Percentiles rank a stretch among this genome's conserved stretches.
Conservation (phyloP, 1,140 invertebrate genomes). For the Bombus sylvicola region DNA sequence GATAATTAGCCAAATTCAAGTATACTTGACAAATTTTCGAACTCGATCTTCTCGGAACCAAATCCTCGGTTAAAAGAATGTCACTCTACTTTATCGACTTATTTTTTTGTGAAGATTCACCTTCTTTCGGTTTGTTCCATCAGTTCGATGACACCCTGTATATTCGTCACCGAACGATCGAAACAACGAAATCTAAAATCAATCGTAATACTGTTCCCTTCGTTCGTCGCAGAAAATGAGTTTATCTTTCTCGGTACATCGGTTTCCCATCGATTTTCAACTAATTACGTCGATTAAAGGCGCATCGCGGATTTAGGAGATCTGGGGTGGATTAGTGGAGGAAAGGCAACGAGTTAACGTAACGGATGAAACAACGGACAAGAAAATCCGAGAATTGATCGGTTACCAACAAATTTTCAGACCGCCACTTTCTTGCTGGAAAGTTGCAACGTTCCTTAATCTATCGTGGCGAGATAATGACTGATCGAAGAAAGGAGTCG, state of each 20-base stretch:
- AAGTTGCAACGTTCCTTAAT: not conserved
- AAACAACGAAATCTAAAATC: too few species aligned
- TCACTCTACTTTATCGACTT: too few species aligned
- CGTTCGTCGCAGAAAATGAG: too few species aligned
- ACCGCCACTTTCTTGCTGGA: rapidly evolving
- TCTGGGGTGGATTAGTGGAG: not conserved
- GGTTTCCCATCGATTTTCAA: constrained; percentile 8
- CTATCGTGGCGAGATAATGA: not conserved
- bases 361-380: not conserved
- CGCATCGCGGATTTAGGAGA: not conserved
- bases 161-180: too few species aligned
- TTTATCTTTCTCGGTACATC: not conserved
- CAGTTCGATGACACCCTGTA: too few species aligned
- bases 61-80: too few species aligned
- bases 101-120: rapidly evolving
- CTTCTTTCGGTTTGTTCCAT: too few species aligned
- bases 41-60: too few species aligned
- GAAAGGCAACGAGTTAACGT: not conserved
- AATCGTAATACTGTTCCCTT: too few species aligned
- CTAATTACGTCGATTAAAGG: constrained; percentile 7
- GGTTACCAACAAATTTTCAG: not conserved
- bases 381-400: constrained; percentile 29
- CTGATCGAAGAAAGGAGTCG: rapidly evolving
- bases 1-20: too few species aligned
- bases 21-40: too few species aligned